Conservation (phyloP, 2,113 vertebrate species). For the Lophochroa leadbeateri region DNA sequence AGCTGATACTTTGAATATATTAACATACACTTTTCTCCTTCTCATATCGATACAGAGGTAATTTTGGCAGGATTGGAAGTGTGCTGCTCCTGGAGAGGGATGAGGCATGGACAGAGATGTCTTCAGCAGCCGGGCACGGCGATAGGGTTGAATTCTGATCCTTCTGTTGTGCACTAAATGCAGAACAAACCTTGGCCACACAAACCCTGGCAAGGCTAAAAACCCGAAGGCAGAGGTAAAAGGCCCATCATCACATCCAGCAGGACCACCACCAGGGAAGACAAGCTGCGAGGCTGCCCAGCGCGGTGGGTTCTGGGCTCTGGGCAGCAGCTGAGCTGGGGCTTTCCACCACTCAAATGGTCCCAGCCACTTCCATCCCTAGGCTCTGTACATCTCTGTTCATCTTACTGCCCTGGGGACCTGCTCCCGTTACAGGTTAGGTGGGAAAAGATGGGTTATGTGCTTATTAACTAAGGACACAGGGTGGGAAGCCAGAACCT, state of each 20-base stretch:
- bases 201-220: neutral
- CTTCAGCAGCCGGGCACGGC: neutral
- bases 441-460: neutral
- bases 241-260: accelerated
- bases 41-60: neutral
- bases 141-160: neutral
- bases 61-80: neutral
- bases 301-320: no score
- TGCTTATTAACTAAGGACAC: neutral
- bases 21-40: conserved; percentile 16
- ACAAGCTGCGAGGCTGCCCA: neutral
- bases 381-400: neutral
- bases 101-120: neutral
- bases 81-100: neutral
- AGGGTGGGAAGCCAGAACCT: neutral
- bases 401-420: accelerated
- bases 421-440: neutral
- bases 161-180: neutral
- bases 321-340: neutral
- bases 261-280: neutral
- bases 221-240: no score
- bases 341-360: neutral
- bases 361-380: accelerated
- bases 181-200: neutral
- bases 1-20: conserved; percentile 39